Evolutionary conservation across 1,140 invertebrate genomes (phyloP).

Genomic region (Batillaria attramentaria): DNA sequence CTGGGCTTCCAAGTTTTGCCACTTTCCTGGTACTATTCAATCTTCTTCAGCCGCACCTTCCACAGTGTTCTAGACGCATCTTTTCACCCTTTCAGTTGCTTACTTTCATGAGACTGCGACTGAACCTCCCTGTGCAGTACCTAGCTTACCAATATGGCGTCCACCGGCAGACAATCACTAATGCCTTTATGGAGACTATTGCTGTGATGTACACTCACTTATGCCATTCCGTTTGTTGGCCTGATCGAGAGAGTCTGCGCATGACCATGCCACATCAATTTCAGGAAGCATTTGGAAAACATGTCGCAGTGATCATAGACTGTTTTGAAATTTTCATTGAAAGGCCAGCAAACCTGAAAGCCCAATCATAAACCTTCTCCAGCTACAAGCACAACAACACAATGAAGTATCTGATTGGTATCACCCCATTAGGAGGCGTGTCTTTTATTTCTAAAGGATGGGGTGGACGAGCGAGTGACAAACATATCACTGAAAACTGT

Average conservation of each 20-base stretch:
- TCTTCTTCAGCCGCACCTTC: not conserved
- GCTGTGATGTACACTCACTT: conserved; percentile 31
- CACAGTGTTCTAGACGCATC: not conserved
- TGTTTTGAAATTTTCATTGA: conserved; percentile 55
- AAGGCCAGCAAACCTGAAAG: conserved; percentile 37
- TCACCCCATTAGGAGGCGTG: conserved; percentile 42
- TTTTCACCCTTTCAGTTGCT: not conserved
- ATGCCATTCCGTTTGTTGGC: conserved; percentile 38
- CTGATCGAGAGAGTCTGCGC: conserved; percentile 33
- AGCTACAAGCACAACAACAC: conserved; percentile 49
- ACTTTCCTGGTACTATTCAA: not conserved
- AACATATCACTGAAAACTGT: conserved; percentile 32
- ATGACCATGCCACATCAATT: conserved; percentile 45
- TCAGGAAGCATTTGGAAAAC: conserved; percentile 35
- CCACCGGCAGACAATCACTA: conserved; percentile 21
- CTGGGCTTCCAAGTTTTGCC: conserved; percentile 7
- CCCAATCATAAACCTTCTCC: conserved; percentile 36
- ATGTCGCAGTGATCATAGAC: conserved; percentile 46
- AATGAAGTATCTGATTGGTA: conserved; percentile 41
- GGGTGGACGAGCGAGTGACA: conserved; percentile 44
- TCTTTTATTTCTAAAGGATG: conserved; percentile 44
- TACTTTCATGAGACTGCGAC: conserved; percentile 20
- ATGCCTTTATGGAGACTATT: conserved; percentile 35
- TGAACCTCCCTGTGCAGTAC: conserved; percentile 17
- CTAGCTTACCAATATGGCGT: conserved; percentile 31